phyloP scores from a whole-genome alignment of 2,888 invertebrate genomes.

The Hirtodrosophila trivittata region DNA sequence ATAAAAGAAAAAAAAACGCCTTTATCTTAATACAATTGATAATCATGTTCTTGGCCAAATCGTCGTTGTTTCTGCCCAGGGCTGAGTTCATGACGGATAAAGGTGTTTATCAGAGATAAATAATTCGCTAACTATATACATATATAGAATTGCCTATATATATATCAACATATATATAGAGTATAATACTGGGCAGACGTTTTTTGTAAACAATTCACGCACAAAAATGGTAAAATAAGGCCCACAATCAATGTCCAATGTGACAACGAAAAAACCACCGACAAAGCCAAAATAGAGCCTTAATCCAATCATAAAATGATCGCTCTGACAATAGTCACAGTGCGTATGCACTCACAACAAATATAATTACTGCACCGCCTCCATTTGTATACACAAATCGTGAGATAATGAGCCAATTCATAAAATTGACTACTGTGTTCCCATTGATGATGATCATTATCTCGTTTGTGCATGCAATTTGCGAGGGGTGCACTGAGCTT shows the following conservation, averaged over 20 bases:
- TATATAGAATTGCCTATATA: constrained; percentile 53
- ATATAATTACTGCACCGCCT: constrained; percentile 7
- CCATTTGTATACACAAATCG: constrained; percentile 50
- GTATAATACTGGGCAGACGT: constrained; percentile 83
- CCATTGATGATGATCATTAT: constrained; percentile 8
- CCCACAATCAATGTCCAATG: constrained; percentile 70
- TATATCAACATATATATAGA: constrained; percentile 23
- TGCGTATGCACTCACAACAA: constrained; percentile 15
- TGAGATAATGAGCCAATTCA: constrained; percentile 33
- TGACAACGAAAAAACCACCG: constrained; percentile 23
- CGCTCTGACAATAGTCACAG: constrained; percentile 43
- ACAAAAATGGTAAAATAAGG: constrained; percentile 83
- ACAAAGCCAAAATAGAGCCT: constrained; percentile 19
- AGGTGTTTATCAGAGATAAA: constrained; percentile 57
- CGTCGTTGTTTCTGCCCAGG: constrained; percentile 84
- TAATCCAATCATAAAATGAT: constrained; percentile 62
- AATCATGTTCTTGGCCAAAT: constrained; percentile 81
- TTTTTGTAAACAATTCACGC: constrained; percentile 84
- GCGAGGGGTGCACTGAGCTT: constrained; percentile 23
- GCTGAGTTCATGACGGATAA: constrained; percentile 82
- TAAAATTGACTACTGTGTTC: background rate
- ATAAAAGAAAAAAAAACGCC: constrained; percentile 47
- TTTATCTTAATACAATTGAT: constrained; percentile 66
- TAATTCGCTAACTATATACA: constrained; percentile 21
- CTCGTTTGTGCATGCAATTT: constrained; percentile 57